Percentiles rank a stretch among this genome's conserved stretches.
Evolutionary conservation across 2,113 vertebrate species (phyloP).

Genomic region (Oncorhynchus keta): DNA sequence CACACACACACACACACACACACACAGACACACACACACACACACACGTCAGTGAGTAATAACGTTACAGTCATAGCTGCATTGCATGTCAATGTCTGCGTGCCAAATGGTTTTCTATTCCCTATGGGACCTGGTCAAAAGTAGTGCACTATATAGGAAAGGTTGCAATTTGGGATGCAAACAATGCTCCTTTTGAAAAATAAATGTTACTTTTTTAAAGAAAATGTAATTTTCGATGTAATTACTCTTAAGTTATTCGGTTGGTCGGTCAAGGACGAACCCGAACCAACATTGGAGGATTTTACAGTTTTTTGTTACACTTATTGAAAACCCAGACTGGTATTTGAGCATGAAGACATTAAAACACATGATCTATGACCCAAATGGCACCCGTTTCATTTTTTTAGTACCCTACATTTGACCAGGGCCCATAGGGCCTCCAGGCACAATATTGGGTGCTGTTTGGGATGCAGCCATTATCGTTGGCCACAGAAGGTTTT

Average conservation of each 20-base stretch:
- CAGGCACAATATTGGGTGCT: no score
- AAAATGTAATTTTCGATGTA: neutral
- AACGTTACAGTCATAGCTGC: no score
- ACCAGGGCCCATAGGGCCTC: no score
- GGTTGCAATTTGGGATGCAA: no score
- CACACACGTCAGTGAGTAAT: no score
- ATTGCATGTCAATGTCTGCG: neutral
- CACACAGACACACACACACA: no score
- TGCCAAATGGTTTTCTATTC: neutral
- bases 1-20: no score
- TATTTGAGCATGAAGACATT: neutral
- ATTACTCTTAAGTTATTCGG: neutral
- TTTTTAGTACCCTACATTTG: no score
- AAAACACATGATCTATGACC: no score
- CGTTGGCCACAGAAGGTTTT: neutral
- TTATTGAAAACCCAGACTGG: neutral
- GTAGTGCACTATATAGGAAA: no score
- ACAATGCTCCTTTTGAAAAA: neutral
- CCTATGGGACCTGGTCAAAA: no score
- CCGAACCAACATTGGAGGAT: neutral
- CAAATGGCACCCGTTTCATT: no score
- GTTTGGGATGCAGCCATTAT: neutral
- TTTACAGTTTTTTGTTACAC: neutral
- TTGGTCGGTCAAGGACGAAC: neutral
- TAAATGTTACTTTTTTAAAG: neutral